Conservation (phyloP, 1,140 invertebrate genomes). For the Ips nitidus region DNA sequence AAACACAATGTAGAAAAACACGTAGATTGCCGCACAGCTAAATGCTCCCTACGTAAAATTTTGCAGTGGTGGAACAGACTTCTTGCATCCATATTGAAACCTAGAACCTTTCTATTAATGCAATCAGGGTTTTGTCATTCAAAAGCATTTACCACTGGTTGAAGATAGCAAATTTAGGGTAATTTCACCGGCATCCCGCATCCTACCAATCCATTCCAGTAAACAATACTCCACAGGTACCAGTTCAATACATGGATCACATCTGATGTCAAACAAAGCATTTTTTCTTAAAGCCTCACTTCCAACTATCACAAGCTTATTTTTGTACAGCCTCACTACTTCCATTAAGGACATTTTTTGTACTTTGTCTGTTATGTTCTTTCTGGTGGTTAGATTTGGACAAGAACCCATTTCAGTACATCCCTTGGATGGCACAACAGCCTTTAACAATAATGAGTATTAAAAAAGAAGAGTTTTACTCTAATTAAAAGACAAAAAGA, state of each 20-base stretch:
- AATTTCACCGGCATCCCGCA: conserved; percentile 69
- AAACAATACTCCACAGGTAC: conserved; percentile 68
- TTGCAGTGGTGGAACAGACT: conserved; percentile 68
- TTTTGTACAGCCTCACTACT: conserved; percentile 29
- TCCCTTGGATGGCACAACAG: conserved; percentile 17
- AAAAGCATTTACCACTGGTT: conserved; percentile 51
- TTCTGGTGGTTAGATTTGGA: conserved; percentile 59
- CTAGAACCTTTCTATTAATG: conserved; percentile 1
- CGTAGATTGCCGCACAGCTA: conserved; percentile 66
- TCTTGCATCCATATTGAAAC: conserved; percentile 35
- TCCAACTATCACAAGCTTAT: conserved; percentile 70
- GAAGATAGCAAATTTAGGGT: conserved; percentile 67
- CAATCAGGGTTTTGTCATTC: conserved; percentile 47
- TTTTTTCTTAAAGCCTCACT: conserved; percentile 62
- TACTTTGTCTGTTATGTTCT: conserved; percentile 53
- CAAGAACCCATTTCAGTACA: conserved; percentile 68
- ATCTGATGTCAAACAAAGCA: conserved; percentile 58
- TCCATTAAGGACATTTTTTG: conserved; percentile 53
- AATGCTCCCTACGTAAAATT: conserved; percentile 58
- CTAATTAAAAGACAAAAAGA: no score
- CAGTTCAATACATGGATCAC: conserved; percentile 59
- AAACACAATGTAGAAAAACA: conserved; percentile 47
- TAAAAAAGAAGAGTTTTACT: neutral
- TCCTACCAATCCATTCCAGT: conserved; percentile 75
- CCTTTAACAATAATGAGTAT: neutral